Evolutionary conservation across 2,888 invertebrate genomes (phyloP).

Genomic region (Mimachlamys varia): DNA sequence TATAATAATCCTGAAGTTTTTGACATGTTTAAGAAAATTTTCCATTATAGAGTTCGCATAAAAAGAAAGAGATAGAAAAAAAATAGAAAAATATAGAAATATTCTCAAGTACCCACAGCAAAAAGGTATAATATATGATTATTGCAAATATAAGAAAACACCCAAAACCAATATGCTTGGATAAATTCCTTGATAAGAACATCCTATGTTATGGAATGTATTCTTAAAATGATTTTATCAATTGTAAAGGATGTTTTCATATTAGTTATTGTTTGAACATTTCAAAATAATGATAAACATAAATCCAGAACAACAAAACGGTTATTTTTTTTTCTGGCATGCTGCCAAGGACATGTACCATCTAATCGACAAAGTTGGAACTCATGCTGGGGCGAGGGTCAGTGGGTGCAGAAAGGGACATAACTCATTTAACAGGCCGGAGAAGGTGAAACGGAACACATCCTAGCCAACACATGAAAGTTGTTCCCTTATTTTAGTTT

Average conservation of each 20-base stretch:
- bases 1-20: not conserved
- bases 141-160: not conserved
- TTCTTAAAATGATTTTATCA: not conserved
- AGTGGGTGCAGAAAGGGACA: not conserved
- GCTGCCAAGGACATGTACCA: not conserved
- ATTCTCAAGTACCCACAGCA: not conserved
- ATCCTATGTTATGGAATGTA: no score
- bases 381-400: conserved; percentile 59
- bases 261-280: not conserved
- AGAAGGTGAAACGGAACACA: not conserved
- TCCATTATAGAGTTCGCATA: not conserved
- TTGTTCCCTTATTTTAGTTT: not conserved
- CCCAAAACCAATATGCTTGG: not conserved
- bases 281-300: not conserved
- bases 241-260: not conserved
- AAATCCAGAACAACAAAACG: not conserved
- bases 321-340: no score
- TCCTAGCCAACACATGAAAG: not conserved
- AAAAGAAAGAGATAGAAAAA: not conserved
- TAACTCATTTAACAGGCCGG: not conserved
- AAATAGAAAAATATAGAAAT: not conserved
- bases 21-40: no score
- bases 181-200: not conserved
- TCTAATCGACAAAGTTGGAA: conserved; percentile 71
- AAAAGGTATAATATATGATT: not conserved